These are phyloP conservation scores for Trachymyrmex septentrionalis DNA, from an alignment of 1,140 invertebrate species.

Conservation along the genomic window DNA sequence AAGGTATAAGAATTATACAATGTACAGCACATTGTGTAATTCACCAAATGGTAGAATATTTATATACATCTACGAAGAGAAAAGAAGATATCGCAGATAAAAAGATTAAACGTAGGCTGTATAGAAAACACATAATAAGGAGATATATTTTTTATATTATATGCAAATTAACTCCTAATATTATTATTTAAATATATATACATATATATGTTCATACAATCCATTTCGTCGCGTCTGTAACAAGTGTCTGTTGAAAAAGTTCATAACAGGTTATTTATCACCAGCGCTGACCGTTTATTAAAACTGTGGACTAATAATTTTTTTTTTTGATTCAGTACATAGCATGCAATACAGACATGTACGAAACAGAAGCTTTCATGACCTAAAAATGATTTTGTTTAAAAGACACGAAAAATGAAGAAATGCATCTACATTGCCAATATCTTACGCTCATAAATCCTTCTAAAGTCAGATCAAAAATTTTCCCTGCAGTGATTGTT, in stretches of 20 bases:
- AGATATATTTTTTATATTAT: slow-evolving; percentile 1
- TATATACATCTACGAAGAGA: neutral
- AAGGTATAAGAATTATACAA: neutral
- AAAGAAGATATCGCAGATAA: neutral
- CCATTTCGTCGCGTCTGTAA: neutral
- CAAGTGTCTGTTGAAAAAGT: neutral
- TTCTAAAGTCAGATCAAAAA: slow-evolving; percentile 59
- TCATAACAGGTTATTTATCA: neutral
- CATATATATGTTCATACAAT: neutral
- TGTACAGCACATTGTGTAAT: neutral
- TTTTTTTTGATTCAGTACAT: slow-evolving; percentile 25
- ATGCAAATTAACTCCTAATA: neutral
- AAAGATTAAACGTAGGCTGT: neutral
- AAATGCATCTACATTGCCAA: neutral
- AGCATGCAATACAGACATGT: slow-evolving; percentile 49
- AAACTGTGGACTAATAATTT: neutral
- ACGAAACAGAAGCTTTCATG: slow-evolving; percentile 57
- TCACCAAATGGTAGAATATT: neutral
- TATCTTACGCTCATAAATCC: slow-evolving; percentile 62
- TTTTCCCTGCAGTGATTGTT: slow-evolving; percentile 63
- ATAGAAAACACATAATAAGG: neutral
- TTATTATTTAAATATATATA: slow-evolving; percentile 34
- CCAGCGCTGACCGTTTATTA: neutral
- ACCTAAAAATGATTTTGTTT: slow-evolving; percentile 26
- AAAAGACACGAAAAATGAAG: neutral